These are phyloP conservation scores for Falco columbarius DNA, from an alignment of 2,797 vertebrate genomes.

Conservation along the genomic window DNA sequence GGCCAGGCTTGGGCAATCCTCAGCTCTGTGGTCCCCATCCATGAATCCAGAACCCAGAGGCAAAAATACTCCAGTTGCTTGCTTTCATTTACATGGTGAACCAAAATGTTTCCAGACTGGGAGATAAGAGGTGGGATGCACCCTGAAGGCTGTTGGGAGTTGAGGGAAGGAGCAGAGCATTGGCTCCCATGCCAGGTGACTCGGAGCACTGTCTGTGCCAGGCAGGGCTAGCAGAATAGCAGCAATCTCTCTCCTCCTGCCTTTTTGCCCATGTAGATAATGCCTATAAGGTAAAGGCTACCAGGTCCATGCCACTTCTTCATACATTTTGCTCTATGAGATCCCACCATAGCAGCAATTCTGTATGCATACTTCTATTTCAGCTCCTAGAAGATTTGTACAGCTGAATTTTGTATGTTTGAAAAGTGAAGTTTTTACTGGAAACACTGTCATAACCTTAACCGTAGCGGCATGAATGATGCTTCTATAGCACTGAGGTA, in stretches of 20 bases:
- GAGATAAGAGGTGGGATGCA: not conserved
- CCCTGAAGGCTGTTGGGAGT: not conserved
- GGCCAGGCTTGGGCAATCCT: not conserved
- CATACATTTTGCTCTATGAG: not conserved
- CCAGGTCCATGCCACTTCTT: not conserved
- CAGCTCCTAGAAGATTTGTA: not conserved
- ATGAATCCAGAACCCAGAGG: not conserved
- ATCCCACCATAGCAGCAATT: accelerated
- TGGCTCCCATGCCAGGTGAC: not conserved
- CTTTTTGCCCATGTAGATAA: not conserved
- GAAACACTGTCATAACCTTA: constrained; percentile 12
- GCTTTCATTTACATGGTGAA: not conserved
- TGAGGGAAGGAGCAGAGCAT: not conserved
- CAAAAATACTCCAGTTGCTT: not conserved
- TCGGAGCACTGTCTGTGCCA: accelerated
- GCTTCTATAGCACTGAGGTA: constrained; percentile 17
- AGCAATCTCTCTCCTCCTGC: not conserved
- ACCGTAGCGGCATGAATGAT: not conserved
- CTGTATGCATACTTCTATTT: not conserved
- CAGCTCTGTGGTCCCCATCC: not conserved
- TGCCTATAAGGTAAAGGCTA: not conserved
- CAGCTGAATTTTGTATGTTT: constrained; percentile 32
- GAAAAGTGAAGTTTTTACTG: constrained; percentile 18
- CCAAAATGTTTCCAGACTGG: not conserved
- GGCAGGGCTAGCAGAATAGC: not conserved